Conservation (phyloP, 2,888 invertebrate species). For the Cerastis leucographa region DNA sequence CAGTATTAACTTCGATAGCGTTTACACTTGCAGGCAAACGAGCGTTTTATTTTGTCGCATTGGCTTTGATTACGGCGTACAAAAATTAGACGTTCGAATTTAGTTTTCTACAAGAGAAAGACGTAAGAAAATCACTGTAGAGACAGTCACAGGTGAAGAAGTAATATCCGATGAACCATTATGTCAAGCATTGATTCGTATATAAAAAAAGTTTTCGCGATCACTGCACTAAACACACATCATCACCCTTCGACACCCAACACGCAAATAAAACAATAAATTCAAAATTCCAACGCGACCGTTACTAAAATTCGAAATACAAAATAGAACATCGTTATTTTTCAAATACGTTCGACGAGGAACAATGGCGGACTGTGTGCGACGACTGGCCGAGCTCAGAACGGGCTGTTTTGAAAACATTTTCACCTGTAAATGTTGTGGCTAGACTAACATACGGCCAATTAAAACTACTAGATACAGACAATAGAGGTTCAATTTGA, state of each 20-base stretch:
- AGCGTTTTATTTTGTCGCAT: constrained; percentile 33
- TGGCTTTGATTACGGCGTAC: constrained; percentile 29
- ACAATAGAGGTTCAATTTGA: constrained; percentile 64
- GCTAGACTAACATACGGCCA: constrained; percentile 61
- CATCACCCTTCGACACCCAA: constrained; percentile 24
- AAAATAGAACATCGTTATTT: constrained; percentile 61
- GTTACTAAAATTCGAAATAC: constrained; percentile 60
- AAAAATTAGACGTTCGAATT: neutral
- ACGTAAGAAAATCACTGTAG: neutral
- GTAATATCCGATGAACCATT: constrained; percentile 33
- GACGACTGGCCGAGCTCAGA: constrained; percentile 54
- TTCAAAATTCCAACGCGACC: constrained; percentile 54
- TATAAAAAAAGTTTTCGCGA: constrained; percentile 1
- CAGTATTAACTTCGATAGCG: constrained; percentile 60
- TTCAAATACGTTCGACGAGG: constrained; percentile 68
- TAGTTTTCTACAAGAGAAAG: constrained; percentile 8
- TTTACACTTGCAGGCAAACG: constrained; percentile 46
- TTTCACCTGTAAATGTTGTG: constrained; percentile 66
- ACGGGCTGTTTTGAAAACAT: constrained; percentile 71
- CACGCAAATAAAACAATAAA: constrained; percentile 39
- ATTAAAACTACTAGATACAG: constrained; percentile 65
- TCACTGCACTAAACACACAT: constrained; percentile 58
- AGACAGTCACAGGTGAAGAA: neutral
- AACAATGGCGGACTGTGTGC: constrained; percentile 69
- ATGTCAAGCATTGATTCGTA: neutral